phyloP scores from a whole-genome alignment of 2,888 invertebrate genomes.

The Tenthredo amoena region DNA sequence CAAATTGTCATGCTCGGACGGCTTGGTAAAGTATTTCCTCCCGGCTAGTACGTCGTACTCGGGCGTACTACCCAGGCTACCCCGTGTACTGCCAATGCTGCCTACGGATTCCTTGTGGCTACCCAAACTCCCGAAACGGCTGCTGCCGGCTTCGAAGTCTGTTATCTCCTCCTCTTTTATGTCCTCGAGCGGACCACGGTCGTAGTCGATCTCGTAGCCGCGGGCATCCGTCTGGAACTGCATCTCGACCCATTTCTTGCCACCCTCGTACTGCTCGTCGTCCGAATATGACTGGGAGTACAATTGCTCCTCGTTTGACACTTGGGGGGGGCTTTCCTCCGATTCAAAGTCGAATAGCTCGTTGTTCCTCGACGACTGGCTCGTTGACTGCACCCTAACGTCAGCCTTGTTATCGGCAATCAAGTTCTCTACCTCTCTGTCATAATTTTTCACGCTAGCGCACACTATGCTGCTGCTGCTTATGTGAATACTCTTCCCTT shows the following conservation, averaged over 20 bases:
- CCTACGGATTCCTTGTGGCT: constrained; percentile 90
- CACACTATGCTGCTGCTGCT: constrained; percentile 76
- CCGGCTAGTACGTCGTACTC: constrained; percentile 93
- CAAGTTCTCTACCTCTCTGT: constrained; percentile 80
- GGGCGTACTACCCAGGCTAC: constrained; percentile 94
- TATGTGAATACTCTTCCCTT: constrained; percentile 90
- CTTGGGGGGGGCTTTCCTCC: constrained; percentile 75
- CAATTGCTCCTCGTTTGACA: constrained; percentile 72
- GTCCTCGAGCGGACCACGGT: constrained; percentile 92
- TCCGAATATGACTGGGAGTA: constrained; percentile 75
- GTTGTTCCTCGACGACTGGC: constrained; percentile 57
- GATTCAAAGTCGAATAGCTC: constrained; percentile 75
- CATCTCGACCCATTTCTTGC: constrained; percentile 94
- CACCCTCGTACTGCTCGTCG: constrained; percentile 81
- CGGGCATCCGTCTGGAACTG: constrained; percentile 88
- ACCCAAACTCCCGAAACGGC: constrained; percentile 87
- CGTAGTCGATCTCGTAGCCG: constrained; percentile 88
- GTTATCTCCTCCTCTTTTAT: constrained; percentile 96
- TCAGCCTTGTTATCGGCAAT: constrained; percentile 66
- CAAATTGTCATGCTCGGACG: constrained; percentile 94
- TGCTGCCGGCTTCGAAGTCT: constrained; percentile 88
- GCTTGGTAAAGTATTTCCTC: constrained; percentile 89
- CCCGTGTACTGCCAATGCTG: constrained; percentile 88
- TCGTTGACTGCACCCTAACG: constrained; percentile 54
- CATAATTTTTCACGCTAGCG: constrained; percentile 80